Evolutionary conservation across 2,797 vertebrate genomes (phyloP), one percentile per base, ranked within the genome.

Genomic region (Ctenosaura bakeri): DNA sequence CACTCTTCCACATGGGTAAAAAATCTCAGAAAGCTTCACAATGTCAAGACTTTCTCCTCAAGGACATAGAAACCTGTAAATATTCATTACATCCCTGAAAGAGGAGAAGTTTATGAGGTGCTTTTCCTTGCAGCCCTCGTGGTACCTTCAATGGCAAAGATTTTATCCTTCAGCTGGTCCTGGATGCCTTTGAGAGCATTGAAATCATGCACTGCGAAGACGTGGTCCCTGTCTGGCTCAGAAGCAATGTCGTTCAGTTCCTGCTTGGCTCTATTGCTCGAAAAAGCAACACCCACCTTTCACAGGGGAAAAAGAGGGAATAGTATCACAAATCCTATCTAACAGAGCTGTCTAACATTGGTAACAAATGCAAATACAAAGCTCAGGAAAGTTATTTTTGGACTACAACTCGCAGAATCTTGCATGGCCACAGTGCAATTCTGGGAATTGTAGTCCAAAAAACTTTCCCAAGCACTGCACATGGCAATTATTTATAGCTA

Each of bases 71-170:
- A 66, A 66, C 26, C 1, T 29, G 26, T 26, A 26, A 29, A 29
- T 8, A 66, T 7, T 2, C 26, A 66, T 66, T 29, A 66, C 26
- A 66, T 66, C 24, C 62, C 62, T n/a, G 12, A 42, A 78, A 42
- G 62, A 46, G 13, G 12, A 24, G 16, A 74, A 13, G 54, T 22
- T 26, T 6, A 10, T 46, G 66, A 22, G 12, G 7, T 3, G 73
- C 22, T 1, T n/a, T 18, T 12, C 46, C 32, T 29, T 32, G 12
- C 1, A 2, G 38, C 8, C 13, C 7, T 32, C 82, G 7, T 2
- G 0, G 20, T 89, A 97, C 97, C 97, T 89, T 97, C 96, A 0
- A 97, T 93, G 13, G 95, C 92, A 13, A 97, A 97, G 87, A 97
- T 97, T 84, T 96, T 97, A 32, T 96, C 92, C 91, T 96, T 87